A percentile compares a stretch with the other conserved stretches of the same genome.
Conservation (phyloP, 2,113 vertebrate species). For the Malaclemys terrapin region DNA sequence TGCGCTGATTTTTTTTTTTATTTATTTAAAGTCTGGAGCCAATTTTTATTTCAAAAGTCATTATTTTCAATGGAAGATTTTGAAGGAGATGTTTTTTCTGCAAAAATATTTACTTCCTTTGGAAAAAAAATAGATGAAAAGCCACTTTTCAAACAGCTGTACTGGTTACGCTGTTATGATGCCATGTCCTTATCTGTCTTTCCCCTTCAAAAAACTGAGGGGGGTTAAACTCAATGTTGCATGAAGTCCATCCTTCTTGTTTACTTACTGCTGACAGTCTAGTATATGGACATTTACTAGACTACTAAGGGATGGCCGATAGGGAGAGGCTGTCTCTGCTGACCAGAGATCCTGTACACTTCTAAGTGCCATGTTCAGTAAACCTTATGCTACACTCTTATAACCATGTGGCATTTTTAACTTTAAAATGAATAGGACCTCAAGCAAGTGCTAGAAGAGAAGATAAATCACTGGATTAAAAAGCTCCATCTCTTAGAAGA, state of each 20-base stretch:
- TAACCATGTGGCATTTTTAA: neutral
- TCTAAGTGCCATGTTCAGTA: neutral
- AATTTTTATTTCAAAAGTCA: neutral
- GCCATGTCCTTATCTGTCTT: neutral
- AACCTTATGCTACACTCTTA: neutral
- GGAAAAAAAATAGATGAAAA: neutral
- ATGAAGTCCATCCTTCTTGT: neutral
- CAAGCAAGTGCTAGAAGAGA: conserved; percentile 79
- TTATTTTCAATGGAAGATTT: neutral
- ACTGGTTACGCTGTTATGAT: neutral
- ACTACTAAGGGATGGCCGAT: neutral
- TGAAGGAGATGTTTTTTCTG: neutral
- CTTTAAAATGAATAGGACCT: conserved; percentile 64
- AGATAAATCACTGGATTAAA: conserved; percentile 78
- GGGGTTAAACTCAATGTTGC: neutral
- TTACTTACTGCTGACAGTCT: neutral
- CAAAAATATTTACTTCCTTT: neutral
- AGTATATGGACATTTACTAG: neutral
- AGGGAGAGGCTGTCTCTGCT: neutral
- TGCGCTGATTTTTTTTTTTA: neutral
- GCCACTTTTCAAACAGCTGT: neutral
- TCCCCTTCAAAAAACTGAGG: neutral
- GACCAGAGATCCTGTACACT: neutral
- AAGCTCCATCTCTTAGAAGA: conserved; percentile 84
- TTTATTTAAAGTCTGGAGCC: neutral